These are phyloP conservation scores for Neodon shergylaensis DNA, from an alignment of 2,113 vertebrate genomes.

Conservation along the genomic window DNA sequence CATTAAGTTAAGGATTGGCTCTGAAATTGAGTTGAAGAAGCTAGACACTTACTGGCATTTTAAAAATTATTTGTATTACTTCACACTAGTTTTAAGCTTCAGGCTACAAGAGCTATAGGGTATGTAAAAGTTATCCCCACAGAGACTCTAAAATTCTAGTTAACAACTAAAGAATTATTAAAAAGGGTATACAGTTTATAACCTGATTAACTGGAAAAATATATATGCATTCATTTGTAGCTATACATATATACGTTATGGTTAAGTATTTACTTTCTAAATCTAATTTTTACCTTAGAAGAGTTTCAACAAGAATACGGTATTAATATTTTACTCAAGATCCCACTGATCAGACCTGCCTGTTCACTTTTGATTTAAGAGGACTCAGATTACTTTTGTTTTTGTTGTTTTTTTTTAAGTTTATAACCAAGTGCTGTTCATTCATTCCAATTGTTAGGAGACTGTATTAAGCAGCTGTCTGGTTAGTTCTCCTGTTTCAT, in stretches of 20 bases:
- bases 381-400: background rate
- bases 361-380: slow-evolving; percentile 35
- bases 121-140: slow-evolving; percentile 30
- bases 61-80: slow-evolving; percentile 38
- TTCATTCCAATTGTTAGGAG: slow-evolving; percentile 18
- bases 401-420: background rate
- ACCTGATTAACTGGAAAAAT: background rate
- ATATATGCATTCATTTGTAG: background rate
- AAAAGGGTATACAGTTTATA: slow-evolving; percentile 32
- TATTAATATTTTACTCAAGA: background rate
- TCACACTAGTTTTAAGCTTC: slow-evolving; percentile 24
- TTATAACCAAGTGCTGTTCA: slow-evolving; percentile 35
- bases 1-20: slow-evolving; percentile 50
- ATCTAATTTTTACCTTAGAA: slow-evolving; percentile 43
- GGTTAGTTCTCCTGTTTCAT: slow-evolving; percentile 10
- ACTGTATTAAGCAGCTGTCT: slow-evolving; percentile 36
- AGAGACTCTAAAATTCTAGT: slow-evolving; percentile 50
- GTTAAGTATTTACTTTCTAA: slow-evolving; percentile 47
- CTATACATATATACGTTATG: background rate
- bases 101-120: slow-evolving; percentile 2
- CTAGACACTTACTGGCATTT: slow-evolving; percentile 15
- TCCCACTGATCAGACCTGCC: background rate
- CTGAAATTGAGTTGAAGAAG: slow-evolving; percentile 50
- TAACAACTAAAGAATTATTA: slow-evolving; percentile 45
- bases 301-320: slow-evolving; percentile 36